A percentile compares a stretch with the other conserved stretches of the same genome.
Conservation (phyloP, 2,797 vertebrate species). For the Diglossa cyanea region DNA sequence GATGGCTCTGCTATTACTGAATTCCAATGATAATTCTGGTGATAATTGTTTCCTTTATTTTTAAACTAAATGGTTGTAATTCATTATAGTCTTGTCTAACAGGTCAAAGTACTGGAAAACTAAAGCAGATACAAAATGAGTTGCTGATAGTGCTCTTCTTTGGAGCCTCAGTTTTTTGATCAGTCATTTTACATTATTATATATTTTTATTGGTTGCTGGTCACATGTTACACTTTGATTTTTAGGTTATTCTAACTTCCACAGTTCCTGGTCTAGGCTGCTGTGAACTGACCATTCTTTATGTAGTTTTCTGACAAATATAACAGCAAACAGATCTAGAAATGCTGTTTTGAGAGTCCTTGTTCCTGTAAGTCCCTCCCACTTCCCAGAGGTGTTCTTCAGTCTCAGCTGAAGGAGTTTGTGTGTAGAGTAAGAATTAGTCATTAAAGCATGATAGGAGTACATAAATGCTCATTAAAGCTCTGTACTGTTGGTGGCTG, state of each 20-base stretch:
- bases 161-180: background rate
- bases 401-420: background rate
- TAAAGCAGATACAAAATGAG: background rate
- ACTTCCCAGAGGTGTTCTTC: background rate
- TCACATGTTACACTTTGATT: background rate
- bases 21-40: slow-evolving; percentile 5
- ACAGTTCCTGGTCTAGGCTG: background rate
- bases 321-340: background rate
- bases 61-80: background rate
- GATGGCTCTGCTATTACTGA: background rate
- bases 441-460: background rate
- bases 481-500: background rate
- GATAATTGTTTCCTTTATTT: slow-evolving; percentile 40
- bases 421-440: background rate
- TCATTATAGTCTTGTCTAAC: background rate
- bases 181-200: background rate
- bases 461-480: background rate
- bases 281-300: background rate
- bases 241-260: background rate
- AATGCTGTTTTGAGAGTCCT: background rate
- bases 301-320: background rate
- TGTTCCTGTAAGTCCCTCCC: background rate
- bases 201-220: background rate
- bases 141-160: background rate
- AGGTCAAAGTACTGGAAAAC: background rate